Evolutionary conservation across 2,888 invertebrate species (phyloP), one percentile per base, ranked within the genome.

Genomic region (Antheraea assamensis): DNA sequence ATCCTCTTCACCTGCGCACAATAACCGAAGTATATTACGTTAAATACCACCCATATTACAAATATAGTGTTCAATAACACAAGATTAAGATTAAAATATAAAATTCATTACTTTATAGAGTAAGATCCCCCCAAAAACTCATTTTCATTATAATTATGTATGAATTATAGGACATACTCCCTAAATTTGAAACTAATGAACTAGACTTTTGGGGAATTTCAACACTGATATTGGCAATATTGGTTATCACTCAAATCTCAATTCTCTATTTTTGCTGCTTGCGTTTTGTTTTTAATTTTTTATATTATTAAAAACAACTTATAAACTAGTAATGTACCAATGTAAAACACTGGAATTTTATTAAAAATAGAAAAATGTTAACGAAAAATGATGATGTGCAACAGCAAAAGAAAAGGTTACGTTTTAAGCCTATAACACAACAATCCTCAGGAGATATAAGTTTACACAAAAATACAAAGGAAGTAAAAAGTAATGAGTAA

Each of bases 381-480:
- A 79, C 88, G 73, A 93, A 91, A 85, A 91, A 83, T 84, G 93
- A 93, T 76, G 92, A 92, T 78, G 78, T 85, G 75, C 90, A 90
- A 78, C 92, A 92, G 76, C 90, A 90, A 80, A 92, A 90, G 64
- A 93, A 94, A 88, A 91, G 90, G 85, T 88, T 94, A 87, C 92
- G 94, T 76, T 94, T 94, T 78, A 94, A 92, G 82, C 85, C 91
- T 78, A 30, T 91, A 82, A 74, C 89, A 76, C 93, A 90, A 80
- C 85, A 89, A 78, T 87, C 84, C 81, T 85, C 89, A 75, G 87
- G 85, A 76, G 93, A 93, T 82, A 79, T 82, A 77, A 86, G 77
- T 78, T 82, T 80, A 82, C 92, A 93, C 79, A 93, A 86, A 87
- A 84, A 76, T 78, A 74, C 75, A 3, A 91, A 88, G 78, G 92